Evolutionary conservation across 1,140 invertebrate species (phyloP).

Genomic region (Mercenaria mercenaria): DNA sequence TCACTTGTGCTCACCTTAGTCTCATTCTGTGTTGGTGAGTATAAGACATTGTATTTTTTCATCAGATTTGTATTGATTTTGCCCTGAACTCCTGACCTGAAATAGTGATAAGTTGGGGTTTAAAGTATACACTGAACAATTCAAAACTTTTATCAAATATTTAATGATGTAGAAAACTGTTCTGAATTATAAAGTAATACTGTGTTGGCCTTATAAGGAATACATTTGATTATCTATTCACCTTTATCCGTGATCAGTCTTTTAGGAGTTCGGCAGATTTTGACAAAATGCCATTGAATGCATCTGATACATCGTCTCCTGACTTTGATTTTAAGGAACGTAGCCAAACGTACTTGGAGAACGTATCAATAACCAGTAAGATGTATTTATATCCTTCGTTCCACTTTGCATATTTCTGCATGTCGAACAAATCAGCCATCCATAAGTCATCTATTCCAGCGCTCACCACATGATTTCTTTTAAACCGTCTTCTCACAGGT

Average conservation of each 20-base stretch:
- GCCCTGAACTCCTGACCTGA: no score
- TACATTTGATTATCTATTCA: no score
- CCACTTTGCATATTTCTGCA: constrained; percentile 28
- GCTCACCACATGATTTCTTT: constrained; percentile 3
- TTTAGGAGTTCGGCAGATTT: background rate
- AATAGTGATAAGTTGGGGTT: no score
- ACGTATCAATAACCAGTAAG: background rate
- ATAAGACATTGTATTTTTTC: no score
- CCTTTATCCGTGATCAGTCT: no score
- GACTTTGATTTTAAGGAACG: constrained; percentile 19
- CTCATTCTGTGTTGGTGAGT: no score
- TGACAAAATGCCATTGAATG: background rate
- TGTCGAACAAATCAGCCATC: constrained; percentile 38
- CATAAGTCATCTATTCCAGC: constrained; percentile 8
- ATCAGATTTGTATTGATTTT: background rate
- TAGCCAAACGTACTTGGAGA: background rate
- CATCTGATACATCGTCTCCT: background rate
- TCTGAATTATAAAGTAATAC: no score
- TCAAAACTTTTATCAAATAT: no score
- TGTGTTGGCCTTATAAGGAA: no score
- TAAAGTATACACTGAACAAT: no score
- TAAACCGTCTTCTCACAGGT: constrained; percentile 37
- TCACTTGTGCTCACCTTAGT: no score
- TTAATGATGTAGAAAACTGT: no score
- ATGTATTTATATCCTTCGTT: constrained; percentile 25